phyloP scores from a whole-genome alignment of 1,140 invertebrate species.

The Pygmarrhopalites habei region DNA sequence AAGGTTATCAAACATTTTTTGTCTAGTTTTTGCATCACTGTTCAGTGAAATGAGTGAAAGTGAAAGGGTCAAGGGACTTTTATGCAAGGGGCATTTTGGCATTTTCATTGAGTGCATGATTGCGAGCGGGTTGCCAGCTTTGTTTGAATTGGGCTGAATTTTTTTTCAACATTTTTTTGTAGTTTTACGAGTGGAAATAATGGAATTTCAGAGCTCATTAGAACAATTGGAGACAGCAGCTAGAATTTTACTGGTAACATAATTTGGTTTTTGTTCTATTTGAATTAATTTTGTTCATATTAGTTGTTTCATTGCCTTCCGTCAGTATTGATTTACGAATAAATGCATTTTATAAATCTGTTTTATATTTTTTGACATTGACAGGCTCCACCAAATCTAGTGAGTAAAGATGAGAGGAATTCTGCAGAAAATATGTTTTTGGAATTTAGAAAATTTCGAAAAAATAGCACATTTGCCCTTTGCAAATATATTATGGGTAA shows the following conservation, averaged over 20 bases:
- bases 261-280: background rate
- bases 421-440: conserved; percentile 71
- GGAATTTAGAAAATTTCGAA: conserved; percentile 70
- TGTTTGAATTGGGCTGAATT: no score
- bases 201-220: conserved; percentile 26
- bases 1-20: no score
- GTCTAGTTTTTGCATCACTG: no score
- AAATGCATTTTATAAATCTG: no score
- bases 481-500: conserved; percentile 69
- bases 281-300: background rate
- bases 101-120: no score
- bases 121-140: no score
- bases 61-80: no score
- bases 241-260: conserved; percentile 59
- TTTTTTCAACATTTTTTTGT: no score
- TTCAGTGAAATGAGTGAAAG: no score
- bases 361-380: conserved; percentile 41
- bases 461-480: conserved; percentile 69
- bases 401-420: conserved; percentile 66
- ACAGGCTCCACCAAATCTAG: conserved; percentile 73
- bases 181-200: conserved; percentile 1
- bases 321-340: background rate
- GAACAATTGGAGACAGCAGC: conserved; percentile 57
- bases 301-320: background rate
- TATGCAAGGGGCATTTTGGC: no score